Percentiles rank a stretch among this genome's conserved stretches.
phyloP scores from a whole-genome alignment of 2,888 invertebrate genomes.

The Nebria salina region DNA sequence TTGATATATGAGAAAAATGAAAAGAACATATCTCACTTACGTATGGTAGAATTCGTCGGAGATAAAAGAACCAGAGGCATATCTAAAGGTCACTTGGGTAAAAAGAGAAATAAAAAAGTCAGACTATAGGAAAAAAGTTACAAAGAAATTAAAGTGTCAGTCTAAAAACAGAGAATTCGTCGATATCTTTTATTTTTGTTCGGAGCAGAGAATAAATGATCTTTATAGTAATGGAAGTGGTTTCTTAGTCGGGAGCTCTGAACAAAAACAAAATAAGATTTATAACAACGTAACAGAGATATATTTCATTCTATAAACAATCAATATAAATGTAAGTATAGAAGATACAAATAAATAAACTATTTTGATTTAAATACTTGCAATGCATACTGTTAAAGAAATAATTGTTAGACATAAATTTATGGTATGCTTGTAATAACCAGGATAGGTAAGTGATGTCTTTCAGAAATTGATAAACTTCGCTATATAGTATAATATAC shows the following conservation, averaged over 20 bases:
- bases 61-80: not conserved
- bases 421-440: no score
- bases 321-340: not conserved
- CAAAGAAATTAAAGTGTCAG: not conserved
- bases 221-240: not conserved
- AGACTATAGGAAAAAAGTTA: not conserved
- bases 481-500: not conserved
- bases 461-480: slow-evolving; percentile 12
- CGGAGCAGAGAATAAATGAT: not conserved
- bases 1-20: not conserved
- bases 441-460: not conserved
- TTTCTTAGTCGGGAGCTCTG: not conserved
- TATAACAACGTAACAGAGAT: not conserved
- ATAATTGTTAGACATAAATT: no score
- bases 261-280: not conserved
- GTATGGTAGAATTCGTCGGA: not conserved
- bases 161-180: not conserved
- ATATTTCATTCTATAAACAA: not conserved
- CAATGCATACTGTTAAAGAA: no score
- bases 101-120: not conserved
- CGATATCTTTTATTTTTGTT: not conserved
- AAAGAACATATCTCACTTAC: not conserved
- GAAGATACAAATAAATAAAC: no score
- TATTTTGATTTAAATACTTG: no score
- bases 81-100: not conserved